Evolutionary conservation across 2,797 vertebrate species (phyloP), one percentile per base, ranked within the genome.

Genomic region (Macrochelys suwanniensis): DNA sequence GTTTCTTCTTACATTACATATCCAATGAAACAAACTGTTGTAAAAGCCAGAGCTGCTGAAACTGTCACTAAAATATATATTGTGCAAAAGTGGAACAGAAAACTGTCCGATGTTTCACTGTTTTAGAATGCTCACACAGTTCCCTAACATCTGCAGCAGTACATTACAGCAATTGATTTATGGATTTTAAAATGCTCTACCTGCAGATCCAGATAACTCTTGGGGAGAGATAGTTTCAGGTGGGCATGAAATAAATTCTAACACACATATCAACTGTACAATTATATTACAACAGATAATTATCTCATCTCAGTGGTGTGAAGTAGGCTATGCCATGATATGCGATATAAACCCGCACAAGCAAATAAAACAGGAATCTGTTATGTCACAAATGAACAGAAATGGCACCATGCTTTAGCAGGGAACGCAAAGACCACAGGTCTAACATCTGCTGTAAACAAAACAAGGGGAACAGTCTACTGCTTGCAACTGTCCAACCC

Each of bases 361-460:
- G 23, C 71, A 47, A 77, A 77, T 10, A 47, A 21, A 56, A 77
- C 13, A 47, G 68, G 26, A 76, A n/a, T 23, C 7, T 5, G 11
- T 54, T 85, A 37, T 77, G 74, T 49, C 74, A 77, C 17, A 76
- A 5, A 26, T 53, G 50, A 21, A 19, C 15, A 92, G 59, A 77
- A 91, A 37, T 3, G 2, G 7, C 28, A 26, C 16, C 0, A 8
- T 56, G 1, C 1, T 71, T 71, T 4, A 10, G 16, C 86, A 71
- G 54, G 12, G 47, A 77, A 25, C 5, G 82, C 0, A 76, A 16
- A 82, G 68, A 2, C n/a, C 5, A 33, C 42, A 68, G 7, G 19
- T 1, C 0, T 33, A 82, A 76, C 0, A 0, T 5, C 31, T 76
- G 21, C 57, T 47, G 23, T 2, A 11, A 0, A 1, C 0, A 25